These are phyloP conservation scores for Falco biarmicus DNA, from an alignment of 2,797 vertebrate genomes.

Conservation along the genomic window DNA sequence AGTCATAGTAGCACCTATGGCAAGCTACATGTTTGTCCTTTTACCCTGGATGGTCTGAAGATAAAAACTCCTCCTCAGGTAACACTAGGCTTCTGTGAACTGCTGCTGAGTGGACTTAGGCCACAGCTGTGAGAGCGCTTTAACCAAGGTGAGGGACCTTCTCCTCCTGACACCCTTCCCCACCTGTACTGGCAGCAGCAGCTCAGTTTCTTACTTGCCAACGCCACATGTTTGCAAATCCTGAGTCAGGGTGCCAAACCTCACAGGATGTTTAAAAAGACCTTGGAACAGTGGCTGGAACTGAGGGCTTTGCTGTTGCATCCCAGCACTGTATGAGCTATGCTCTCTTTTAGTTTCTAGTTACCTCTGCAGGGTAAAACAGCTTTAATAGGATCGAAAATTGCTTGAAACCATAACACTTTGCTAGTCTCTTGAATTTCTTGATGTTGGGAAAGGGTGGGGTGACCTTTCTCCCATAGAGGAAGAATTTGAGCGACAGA, in stretches of 20 bases:
- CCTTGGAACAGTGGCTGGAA: not conserved
- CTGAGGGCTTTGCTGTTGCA: not conserved
- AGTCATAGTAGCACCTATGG: not conserved
- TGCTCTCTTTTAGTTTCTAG: not conserved
- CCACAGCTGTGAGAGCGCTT: not conserved
- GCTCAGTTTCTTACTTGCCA: not conserved
- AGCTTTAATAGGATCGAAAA: not conserved
- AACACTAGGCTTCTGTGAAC: not conserved
- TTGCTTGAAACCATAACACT: not conserved
- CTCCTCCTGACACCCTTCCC: not conserved
- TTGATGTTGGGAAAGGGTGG: not conserved
- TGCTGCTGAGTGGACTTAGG: not conserved
- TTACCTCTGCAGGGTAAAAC: not conserved
- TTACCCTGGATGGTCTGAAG: not conserved
- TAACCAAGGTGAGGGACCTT: not conserved
- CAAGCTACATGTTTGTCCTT: not conserved
- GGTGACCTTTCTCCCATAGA: not conserved
- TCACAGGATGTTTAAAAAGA: constrained; percentile 46
- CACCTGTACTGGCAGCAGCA: not conserved
- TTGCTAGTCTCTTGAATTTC: not conserved
- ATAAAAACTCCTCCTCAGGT: not conserved
- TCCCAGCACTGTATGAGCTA: not conserved
- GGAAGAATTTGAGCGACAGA: not conserved
- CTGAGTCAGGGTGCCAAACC: not conserved
- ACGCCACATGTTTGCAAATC: not conserved